Conservation (phyloP, 2,888 invertebrate species). For the Rutpela maculata region DNA sequence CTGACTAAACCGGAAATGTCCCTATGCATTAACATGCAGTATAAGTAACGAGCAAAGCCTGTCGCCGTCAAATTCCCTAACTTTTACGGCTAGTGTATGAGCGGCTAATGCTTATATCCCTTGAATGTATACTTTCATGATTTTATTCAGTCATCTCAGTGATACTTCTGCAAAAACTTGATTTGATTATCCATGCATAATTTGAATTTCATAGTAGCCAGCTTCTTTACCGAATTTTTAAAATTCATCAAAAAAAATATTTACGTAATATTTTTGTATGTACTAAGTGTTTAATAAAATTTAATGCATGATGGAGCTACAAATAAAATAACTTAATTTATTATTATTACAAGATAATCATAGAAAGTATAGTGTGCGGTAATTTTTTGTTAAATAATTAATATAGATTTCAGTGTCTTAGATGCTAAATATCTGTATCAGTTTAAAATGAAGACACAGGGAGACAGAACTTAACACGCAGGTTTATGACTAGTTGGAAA, state of each 20-base stretch:
- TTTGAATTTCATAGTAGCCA: background rate
- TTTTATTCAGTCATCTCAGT: background rate
- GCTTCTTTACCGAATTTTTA: background rate
- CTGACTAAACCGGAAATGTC: too few relatives aligned
- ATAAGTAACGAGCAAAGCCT: too few relatives aligned
- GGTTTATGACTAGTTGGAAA: too few relatives aligned
- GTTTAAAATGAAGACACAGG: too few relatives aligned
- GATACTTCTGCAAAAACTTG: background rate
- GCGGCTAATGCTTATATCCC: too few relatives aligned
- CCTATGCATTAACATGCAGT: too few relatives aligned
- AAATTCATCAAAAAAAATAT: background rate
- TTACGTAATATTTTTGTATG: background rate
- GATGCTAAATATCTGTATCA: background rate
- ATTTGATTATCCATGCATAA: background rate
- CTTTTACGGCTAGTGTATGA: too few relatives aligned
- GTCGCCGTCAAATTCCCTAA: too few relatives aligned
- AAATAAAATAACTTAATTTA: conserved; percentile 1
- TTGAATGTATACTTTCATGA: background rate
- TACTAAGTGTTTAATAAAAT: background rate
- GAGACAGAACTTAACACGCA: too few relatives aligned
- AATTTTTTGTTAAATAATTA: background rate
- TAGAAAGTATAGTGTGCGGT: background rate
- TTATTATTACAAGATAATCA: background rate
- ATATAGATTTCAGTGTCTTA: background rate
- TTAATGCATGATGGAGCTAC: background rate